Percentiles rank a stretch among this genome's conserved stretches.
Evolutionary conservation across 2,888 invertebrate species (phyloP).

Genomic region (Brachypterus glaber): DNA sequence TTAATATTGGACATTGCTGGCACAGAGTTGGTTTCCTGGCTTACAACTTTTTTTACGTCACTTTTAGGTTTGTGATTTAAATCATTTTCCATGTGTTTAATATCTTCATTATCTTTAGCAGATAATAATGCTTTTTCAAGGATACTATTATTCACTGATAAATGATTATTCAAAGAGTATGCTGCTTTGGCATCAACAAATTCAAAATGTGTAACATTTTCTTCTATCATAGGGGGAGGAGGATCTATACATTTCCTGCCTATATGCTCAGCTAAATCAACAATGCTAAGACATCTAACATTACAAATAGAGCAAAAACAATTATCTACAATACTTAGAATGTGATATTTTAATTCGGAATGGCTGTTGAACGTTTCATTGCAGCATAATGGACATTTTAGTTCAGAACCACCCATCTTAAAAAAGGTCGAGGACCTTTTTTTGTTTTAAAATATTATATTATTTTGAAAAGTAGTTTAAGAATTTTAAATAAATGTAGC

Average conservation of each 20-base stretch:
- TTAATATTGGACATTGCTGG: constrained; percentile 14
- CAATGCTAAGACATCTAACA: constrained; percentile 45
- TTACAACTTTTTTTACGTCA: constrained; percentile 12
- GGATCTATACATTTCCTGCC: constrained; percentile 31
- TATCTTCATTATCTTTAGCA: constrained; percentile 16
- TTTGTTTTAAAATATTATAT: too few species aligned
- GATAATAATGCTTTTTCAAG: constrained; percentile 22
- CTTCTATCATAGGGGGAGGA: constrained; percentile 1
- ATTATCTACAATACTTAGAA: constrained; percentile 48
- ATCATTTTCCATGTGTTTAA: too few species aligned
- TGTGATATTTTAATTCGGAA: constrained; percentile 44
- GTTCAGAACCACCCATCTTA: constrained; percentile 46
- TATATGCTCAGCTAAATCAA: constrained; percentile 50
- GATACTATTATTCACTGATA: constrained; percentile 18
- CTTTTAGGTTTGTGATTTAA: constrained; percentile 5
- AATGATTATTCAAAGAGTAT: too few species aligned
- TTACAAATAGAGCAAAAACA: constrained; percentile 53
- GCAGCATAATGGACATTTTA: constrained; percentile 57
- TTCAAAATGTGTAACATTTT: constrained; percentile 4
- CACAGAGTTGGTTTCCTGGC: constrained; percentile 9
- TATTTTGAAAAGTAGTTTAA: too few species aligned
- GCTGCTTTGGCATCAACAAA: too few species aligned
- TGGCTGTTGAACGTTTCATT: constrained; percentile 50
- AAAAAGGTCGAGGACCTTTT: too few species aligned
- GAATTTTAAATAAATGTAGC: constrained; percentile 7